Evolutionary conservation across 2,888 invertebrate species (phyloP).

Genomic region (Clunio marinus): DNA sequence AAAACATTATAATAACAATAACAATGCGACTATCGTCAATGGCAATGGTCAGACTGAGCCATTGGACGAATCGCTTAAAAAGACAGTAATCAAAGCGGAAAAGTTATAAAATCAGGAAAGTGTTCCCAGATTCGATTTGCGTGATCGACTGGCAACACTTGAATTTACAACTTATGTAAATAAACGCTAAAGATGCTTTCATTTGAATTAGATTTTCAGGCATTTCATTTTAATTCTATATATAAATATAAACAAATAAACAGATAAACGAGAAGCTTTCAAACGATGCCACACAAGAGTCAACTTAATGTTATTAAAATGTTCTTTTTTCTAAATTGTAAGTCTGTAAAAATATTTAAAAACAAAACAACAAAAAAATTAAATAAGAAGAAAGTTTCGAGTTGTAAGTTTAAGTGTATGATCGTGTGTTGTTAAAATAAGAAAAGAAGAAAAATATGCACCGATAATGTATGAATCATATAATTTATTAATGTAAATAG

Average conservation of each 20-base stretch:
- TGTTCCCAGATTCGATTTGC: constrained; percentile 35
- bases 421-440: neutral
- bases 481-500: neutral
- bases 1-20: constrained; percentile 27
- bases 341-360: neutral
- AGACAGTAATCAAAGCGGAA: constrained; percentile 34
- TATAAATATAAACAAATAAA: too few relatives aligned
- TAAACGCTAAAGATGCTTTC: neutral
- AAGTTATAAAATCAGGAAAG: constrained; percentile 33
- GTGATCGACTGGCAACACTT: constrained; percentile 33
- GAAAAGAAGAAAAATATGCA: neutral
- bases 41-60: constrained; percentile 32
- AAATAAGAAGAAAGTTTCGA: too few relatives aligned
- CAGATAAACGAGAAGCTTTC: neutral
- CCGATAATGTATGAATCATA: neutral
- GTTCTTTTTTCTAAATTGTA: neutral
- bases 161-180: constrained; percentile 12
- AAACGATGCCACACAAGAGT: neutral
- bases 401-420: too few relatives aligned
- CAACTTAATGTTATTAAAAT: neutral
- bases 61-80: constrained; percentile 18
- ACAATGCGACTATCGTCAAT: constrained; percentile 7
- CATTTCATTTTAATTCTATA: too few relatives aligned
- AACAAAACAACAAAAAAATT: too few relatives aligned
- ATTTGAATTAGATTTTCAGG: too few relatives aligned